These are phyloP conservation scores for Oriolus oriolus DNA, from an alignment of 2,113 vertebrate genomes.

Conservation along the genomic window DNA sequence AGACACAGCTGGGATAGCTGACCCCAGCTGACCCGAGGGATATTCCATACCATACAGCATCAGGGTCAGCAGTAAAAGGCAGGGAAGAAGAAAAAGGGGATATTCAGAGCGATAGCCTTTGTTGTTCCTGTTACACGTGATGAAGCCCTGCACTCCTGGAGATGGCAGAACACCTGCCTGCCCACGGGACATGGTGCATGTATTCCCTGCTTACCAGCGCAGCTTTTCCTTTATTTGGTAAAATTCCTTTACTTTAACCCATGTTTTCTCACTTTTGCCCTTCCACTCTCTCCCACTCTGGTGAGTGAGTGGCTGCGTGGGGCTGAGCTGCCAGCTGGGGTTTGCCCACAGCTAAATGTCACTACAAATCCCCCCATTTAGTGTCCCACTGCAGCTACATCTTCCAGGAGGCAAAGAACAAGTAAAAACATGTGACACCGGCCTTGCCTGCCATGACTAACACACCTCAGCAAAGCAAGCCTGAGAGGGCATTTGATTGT, in stretches of 20 bases:
- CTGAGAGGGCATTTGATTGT: not conserved
- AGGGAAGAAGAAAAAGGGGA: not conserved
- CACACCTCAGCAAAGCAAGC: not conserved
- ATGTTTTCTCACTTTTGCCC: not conserved
- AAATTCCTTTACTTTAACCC: not conserved
- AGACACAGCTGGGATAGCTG: not conserved
- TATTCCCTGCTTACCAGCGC: not conserved
- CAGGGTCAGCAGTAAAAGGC: not conserved
- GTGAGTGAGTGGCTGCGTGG: rapidly evolving
- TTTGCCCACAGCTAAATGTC: not conserved
- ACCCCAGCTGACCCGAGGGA: not conserved
- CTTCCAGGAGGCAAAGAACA: not conserved
- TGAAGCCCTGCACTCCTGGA: not conserved
- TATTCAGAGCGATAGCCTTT: rapidly evolving
- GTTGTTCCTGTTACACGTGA: rapidly evolving
- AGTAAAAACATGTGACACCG: not conserved
- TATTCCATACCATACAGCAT: not conserved
- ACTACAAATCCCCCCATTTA: not conserved
- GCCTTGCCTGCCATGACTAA: not conserved
- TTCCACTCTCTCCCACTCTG: not conserved
- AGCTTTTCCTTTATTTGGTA: not conserved
- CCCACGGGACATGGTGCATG: rapidly evolving
- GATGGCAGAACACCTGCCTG: not conserved
- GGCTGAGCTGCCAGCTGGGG: not conserved
- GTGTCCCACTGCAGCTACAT: not conserved